Percentiles rank a stretch among this genome's conserved stretches.
Evolutionary conservation across 2,113 vertebrate species (phyloP).

Genomic region (Urocolius indicus): DNA sequence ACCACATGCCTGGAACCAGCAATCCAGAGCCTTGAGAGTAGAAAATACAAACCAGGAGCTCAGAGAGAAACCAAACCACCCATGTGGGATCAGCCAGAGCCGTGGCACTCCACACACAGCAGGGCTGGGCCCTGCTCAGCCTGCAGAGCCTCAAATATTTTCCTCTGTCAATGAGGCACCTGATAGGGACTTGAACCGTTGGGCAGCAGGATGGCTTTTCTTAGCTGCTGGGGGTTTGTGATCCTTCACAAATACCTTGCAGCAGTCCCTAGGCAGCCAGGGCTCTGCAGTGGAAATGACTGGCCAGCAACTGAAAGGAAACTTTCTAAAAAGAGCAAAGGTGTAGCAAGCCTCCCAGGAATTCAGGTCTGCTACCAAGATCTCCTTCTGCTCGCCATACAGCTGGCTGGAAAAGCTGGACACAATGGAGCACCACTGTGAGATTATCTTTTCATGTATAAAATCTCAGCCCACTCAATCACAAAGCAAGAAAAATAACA

Average conservation of each 20-base stretch:
- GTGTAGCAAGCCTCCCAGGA: not conserved
- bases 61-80: not conserved
- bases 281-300: not conserved
- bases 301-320: not conserved
- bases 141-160: not conserved
- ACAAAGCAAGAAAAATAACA: conserved; percentile 37
- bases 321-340: not conserved
- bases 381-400: not conserved
- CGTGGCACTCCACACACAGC: accelerated
- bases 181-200: not conserved
- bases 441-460: not conserved
- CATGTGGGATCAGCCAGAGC: not conserved
- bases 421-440: not conserved
- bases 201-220: not conserved
- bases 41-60: not conserved
- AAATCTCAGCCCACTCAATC: not conserved
- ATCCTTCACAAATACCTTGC: not conserved
- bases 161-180: not conserved
- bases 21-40: not conserved
- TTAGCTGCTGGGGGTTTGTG: not conserved
- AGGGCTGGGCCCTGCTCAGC: accelerated
- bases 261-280: not conserved
- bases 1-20: not conserved
- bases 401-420: not conserved
- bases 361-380: not conserved